These are phyloP conservation scores for Baccha elongata DNA, from an alignment of 2,888 invertebrate species.

Conservation along the genomic window DNA sequence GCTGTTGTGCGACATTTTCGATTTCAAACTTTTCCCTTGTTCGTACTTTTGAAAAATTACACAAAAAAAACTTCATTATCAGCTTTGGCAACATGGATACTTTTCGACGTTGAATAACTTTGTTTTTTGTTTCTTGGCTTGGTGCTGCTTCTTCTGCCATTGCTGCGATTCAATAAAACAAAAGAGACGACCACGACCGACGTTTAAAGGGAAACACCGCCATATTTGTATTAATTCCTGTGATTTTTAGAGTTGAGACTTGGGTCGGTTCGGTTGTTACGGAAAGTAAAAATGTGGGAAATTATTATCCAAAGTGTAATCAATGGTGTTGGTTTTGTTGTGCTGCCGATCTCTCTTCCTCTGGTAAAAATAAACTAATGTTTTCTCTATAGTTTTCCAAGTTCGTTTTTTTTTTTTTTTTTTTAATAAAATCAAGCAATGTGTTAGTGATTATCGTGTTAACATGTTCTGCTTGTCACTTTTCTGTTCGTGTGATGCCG, in stretches of 20 bases:
- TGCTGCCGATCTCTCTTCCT: conserved; percentile 43
- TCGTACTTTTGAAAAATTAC: background rate
- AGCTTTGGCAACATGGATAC: conserved; percentile 21
- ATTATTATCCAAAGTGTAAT: conserved; percentile 57
- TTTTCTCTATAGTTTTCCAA: background rate
- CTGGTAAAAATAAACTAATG: conserved; percentile 45
- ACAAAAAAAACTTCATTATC: conserved; percentile 2
- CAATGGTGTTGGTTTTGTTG: conserved; percentile 34
- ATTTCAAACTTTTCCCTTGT: conserved; percentile 33
- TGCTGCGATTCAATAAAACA: conserved; percentile 20
- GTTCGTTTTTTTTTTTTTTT: background rate
- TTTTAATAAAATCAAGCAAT: background rate
- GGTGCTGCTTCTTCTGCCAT: conserved; percentile 13
- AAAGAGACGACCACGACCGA: background rate
- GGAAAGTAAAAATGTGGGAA: conserved; percentile 33
- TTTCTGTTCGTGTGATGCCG: conserved; percentile 27
- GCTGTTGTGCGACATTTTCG: conserved; percentile 41
- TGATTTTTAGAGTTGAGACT: conserved; percentile 42
- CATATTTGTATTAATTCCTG: conserved; percentile 65
- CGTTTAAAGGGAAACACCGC: conserved; percentile 50
- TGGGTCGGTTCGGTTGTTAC: background rate
- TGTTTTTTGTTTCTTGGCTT: conserved; percentile 30
- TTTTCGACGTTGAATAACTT: conserved; percentile 48
- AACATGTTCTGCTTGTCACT: conserved; percentile 26
- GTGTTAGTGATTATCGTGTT: conserved; percentile 7